A percentile compares a stretch with the other conserved stretches of the same genome.
Conservation (phyloP, 2,888 invertebrate genomes). For the Prenolepis imparis region DNA sequence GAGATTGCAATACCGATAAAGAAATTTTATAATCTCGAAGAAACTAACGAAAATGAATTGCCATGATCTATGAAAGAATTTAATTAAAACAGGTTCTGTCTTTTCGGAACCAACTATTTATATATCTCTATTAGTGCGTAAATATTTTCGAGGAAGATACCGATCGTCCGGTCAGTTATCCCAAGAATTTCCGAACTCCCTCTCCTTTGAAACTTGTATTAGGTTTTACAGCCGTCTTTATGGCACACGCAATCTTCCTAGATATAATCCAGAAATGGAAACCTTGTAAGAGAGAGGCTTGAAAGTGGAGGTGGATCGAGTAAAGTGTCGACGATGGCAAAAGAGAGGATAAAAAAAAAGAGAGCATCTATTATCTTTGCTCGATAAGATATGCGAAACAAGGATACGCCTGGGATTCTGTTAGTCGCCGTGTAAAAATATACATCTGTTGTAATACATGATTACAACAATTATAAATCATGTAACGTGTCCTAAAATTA, state of each 20-base stretch:
- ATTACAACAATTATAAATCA: neutral
- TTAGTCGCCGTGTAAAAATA: neutral
- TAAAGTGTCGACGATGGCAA: constrained; percentile 31
- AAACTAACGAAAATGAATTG: constrained; percentile 4
- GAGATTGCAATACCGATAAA: neutral
- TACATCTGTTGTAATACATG: neutral
- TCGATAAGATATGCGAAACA: constrained; percentile 45
- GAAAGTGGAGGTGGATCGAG: neutral
- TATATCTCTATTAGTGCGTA: constrained; percentile 22
- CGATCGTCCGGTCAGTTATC: constrained; percentile 35
- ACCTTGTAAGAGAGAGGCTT: constrained; percentile 34
- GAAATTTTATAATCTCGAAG: constrained; percentile 9
- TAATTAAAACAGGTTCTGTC: constrained; percentile 40
- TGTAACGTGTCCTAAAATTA: too few species aligned
- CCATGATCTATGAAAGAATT: neutral
- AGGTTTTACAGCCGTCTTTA: constrained; percentile 20
- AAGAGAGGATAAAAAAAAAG: constrained; percentile 28
- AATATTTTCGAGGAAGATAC: constrained; percentile 30
- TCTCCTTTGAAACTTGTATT: constrained; percentile 34
- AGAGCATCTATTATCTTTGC: constrained; percentile 4
- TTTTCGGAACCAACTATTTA: constrained; percentile 35
- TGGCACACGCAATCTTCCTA: constrained; percentile 18
- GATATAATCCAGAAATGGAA: constrained; percentile 52
- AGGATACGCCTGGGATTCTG: neutral
- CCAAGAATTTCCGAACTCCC: constrained; percentile 39